Percentiles rank a stretch among this genome's conserved stretches.
Evolutionary conservation across 1,140 invertebrate genomes (phyloP).

Genomic region (Drosophila aff.): DNA sequence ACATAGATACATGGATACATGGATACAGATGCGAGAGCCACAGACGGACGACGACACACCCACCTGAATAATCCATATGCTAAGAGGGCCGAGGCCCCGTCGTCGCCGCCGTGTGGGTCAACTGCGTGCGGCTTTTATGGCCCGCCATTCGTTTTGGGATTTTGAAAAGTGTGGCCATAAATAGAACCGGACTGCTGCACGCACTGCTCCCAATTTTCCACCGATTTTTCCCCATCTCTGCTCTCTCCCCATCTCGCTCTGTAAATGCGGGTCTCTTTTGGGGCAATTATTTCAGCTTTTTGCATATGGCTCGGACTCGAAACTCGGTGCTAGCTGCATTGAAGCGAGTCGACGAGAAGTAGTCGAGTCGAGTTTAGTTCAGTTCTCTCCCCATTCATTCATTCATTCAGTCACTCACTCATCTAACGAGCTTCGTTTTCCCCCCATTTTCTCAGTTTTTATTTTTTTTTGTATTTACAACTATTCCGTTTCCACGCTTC

Average conservation of each 20-base stretch:
- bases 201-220: slow-evolving; percentile 57
- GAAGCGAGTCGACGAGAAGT: slow-evolving; percentile 31
- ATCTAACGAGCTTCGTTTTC: slow-evolving; percentile 47
- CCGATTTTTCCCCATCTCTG: background rate
- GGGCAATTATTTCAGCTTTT: slow-evolving; percentile 63
- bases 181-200: slow-evolving; percentile 58
- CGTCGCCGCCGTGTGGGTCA: slow-evolving; percentile 47
- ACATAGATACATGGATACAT: slow-evolving; percentile 3
- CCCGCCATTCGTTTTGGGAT: slow-evolving; percentile 33
- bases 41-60: slow-evolving; percentile 41
- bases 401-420: slow-evolving; percentile 59
- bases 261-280: slow-evolving; percentile 14
- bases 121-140: slow-evolving; percentile 65
- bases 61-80: slow-evolving; percentile 67
- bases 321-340: slow-evolving; percentile 31
- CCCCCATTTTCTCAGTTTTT: slow-evolving; percentile 5
- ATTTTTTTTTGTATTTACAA: slow-evolving; percentile 43
- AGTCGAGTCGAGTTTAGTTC: slow-evolving; percentile 6
- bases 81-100: slow-evolving; percentile 40
- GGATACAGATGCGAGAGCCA: slow-evolving; percentile 23
- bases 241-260: slow-evolving; percentile 2
- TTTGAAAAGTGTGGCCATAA: slow-evolving; percentile 58
- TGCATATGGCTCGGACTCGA: slow-evolving; percentile 36
- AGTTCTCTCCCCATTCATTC: slow-evolving; percentile 41
- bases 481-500: slow-evolving; percentile 67